Evolutionary conservation across 1,140 invertebrate genomes (phyloP).

Genomic region (Cecropterus lyciades): DNA sequence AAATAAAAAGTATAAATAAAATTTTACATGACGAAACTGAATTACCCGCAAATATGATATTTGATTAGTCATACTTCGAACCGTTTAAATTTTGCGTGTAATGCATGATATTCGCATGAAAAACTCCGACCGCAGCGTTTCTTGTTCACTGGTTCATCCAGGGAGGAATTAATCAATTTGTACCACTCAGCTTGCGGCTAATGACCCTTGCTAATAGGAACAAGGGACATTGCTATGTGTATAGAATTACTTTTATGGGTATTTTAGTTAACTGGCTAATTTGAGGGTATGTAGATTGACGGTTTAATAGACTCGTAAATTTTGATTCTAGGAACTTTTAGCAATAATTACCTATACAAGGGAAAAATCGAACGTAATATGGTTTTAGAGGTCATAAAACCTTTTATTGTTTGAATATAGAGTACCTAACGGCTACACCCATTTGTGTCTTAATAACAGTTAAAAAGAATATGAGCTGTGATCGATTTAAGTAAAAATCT

Average conservation of each 20-base stretch:
- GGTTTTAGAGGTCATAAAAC: no score
- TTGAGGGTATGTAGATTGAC: neutral
- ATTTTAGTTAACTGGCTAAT: constrained; percentile 11
- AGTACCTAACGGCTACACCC: no score
- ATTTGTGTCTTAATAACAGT: no score
- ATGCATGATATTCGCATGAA: neutral
- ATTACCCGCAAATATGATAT: neutral
- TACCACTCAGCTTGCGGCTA: constrained; percentile 7
- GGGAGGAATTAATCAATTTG: constrained; percentile 25
- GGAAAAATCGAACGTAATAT: no score
- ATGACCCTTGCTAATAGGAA: constrained; percentile 17
- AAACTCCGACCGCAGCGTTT: constrained; percentile 1
- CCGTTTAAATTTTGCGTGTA: neutral
- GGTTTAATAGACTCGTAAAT: no score
- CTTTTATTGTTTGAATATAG: no score
- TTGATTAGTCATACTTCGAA: neutral
- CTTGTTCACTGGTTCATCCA: constrained; percentile 16
- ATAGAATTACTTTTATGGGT: constrained; percentile 23
- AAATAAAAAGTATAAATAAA: no score
- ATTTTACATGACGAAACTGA: no score
- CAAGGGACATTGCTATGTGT: constrained; percentile 11
- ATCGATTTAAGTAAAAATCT: no score
- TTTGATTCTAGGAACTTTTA: no score
- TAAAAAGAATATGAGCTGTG: no score
- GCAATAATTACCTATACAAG: no score